A percentile compares a stretch with the other conserved stretches of the same genome.
Conservation (phyloP, 2,888 invertebrate genomes). For the Dugesia japonica region DNA sequence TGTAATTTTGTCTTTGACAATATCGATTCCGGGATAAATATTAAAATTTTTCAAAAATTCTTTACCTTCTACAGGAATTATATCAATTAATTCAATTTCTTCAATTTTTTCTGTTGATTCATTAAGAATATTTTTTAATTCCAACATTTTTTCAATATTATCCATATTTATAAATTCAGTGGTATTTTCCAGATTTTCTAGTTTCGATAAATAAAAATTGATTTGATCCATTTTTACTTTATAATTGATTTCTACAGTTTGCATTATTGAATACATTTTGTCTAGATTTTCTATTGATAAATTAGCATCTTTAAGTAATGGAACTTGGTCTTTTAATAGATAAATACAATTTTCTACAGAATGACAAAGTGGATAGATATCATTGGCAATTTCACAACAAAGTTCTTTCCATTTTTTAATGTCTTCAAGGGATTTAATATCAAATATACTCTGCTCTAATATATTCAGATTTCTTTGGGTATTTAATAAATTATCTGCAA, state of each 20-base stretch:
- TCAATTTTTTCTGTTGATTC: not conserved
- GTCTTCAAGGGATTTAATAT: not conserved
- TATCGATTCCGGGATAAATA: not conserved
- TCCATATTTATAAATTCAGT: not conserved
- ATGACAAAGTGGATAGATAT: not conserved
- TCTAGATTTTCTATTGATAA: not conserved
- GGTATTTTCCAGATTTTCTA: not conserved
- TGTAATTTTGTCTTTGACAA: not conserved
- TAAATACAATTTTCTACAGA: not conserved
- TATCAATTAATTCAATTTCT: not conserved
- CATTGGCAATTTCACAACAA: not conserved
- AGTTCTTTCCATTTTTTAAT: not conserved
- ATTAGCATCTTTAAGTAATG: not conserved
- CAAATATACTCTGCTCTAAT: too few species aligned
- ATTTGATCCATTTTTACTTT: not conserved
- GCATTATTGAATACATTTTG: not conserved
- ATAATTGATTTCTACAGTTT: not conserved
- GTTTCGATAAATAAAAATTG: not conserved
- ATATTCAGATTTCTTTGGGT: too few species aligned
- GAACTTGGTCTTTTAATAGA: not conserved
- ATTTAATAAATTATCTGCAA: too few species aligned
- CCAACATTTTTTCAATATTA: not conserved
- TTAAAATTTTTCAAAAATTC: not conserved
- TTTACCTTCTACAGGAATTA: not conserved
- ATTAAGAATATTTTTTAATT: not conserved